Evolutionary conservation across 1,140 invertebrate genomes (phyloP), one percentile per base, ranked within the genome.

Genomic region (Rhopalosiphum maidis): DNA sequence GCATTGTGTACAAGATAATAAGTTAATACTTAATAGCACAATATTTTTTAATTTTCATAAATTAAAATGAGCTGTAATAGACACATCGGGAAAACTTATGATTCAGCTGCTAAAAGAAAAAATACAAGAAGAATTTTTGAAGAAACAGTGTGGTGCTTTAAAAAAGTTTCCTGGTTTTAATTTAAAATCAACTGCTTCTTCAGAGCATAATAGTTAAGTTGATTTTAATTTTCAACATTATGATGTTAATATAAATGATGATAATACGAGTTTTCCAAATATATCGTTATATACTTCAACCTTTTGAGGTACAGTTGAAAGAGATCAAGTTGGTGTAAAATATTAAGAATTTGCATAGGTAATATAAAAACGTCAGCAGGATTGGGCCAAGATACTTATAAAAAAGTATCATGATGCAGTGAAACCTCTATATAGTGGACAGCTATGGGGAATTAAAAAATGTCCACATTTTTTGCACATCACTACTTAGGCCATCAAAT

Each of bases 111-210:
- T 82, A 82, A 82, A 82, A 82, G 37, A 82, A 82, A 37, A 82
- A 82, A 82, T 18, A 82, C 77, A 82, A 82, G 77, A 82, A 82
- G 77, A 82, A 82, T 82, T 82, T 82, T 82, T 82, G 35, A 82
- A 82, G 77, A 82, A 82, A 82, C 77, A 82, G 37, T 82, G 30
- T 82, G 35, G 35, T n/a, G 77, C 77, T 82, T 82, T 82, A 82
- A 82, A 82, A 21, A 82, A 82, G 18, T 82, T 82, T 82, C n/a
- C 77, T 3, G n/a, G 77, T 21, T 82, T 82, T 82, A 82, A 35
- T 82, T 35, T 82, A 82, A 82, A 82, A 82, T 21, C n/a, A 82
- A 37, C 77, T 82, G 37, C 3, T 82, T 82, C 77, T 82, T 82
- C 77, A 21, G 37, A 35, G 30, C 4, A 82, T 82, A 35, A 82